Base-by-base conservation (phyloP, 2,888 invertebrate genomes). In the Conops quadrifasciatus region DNA sequence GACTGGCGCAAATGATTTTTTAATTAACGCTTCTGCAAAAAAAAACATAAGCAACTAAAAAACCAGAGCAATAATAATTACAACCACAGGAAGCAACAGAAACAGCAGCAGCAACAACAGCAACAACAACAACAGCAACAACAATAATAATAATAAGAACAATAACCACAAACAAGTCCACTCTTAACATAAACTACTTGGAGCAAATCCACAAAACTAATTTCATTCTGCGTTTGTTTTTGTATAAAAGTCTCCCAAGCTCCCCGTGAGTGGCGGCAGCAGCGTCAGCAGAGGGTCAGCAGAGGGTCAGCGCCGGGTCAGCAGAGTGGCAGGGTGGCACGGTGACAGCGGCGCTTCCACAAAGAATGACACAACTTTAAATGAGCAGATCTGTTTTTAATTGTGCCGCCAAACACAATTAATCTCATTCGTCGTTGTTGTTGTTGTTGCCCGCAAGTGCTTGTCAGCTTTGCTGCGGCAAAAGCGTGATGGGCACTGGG, bases 351-450 rank as follows among this genome's bases (percentile, higher is more conserved):
- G 30, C 53, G 36, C n/a, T 30, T 15, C 2, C 2, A n/a, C 11
- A 11, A 24, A 58, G 66, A 74, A 71, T 73, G 72, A 72, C 67
- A 72, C 58, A 63, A 75, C 71, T 68, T 71, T 70, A 74, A 75
- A 73, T 72, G 72, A 74, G 70, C 72, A 67, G 71, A 75, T 75
- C 75, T 73, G 74, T 73, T 75, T 75, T 75, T 75, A 74, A 75
- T 75, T 74, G 74, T 74, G 47, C 71, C 68, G 65, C 71, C 71
- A 71, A 71, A 71, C 43, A 67, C 64, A 71, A 71, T 71, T 68
- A 71, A 64, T 68, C 51, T 71, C 71, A 58, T 51, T 21, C 67
- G 19, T n/a, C 19, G 65, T 26, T 28, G 53, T 36, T 64, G 36
- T 36, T 49, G 21, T 13, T 16, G 64, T 62, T 45, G 43, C n/a